A percentile compares a stretch with the other conserved stretches of the same genome.
Conservation (phyloP, 2,888 invertebrate species). For the Phaonia tiefii region DNA sequence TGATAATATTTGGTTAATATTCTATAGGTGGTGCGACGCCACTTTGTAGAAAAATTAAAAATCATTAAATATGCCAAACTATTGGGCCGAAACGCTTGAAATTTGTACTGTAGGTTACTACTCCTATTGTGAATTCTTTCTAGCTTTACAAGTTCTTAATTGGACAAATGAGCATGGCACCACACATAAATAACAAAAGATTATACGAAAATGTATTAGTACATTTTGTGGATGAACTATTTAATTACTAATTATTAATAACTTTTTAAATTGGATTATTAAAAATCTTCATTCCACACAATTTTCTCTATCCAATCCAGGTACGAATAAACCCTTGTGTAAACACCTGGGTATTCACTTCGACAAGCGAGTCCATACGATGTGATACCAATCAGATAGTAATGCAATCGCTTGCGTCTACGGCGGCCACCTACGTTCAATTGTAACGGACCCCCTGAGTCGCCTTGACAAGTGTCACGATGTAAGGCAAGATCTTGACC, state of each 20-base stretch:
- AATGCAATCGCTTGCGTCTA: slow-evolving; percentile 70
- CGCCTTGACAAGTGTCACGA: slow-evolving; percentile 79
- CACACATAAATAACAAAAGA: neutral
- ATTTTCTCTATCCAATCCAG: slow-evolving; percentile 78
- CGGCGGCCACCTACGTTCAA: slow-evolving; percentile 73
- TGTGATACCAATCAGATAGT: slow-evolving; percentile 78
- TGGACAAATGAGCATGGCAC: no score
- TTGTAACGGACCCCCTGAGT: slow-evolving; percentile 79
- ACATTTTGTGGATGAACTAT: neutral
- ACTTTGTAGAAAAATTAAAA: no score
- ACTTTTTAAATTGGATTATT: neutral
- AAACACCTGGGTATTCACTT: slow-evolving; percentile 77
- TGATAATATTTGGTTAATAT: no score
- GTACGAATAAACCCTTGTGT: slow-evolving; percentile 75
- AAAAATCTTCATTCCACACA: slow-evolving; percentile 71
- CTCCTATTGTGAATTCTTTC: no score
- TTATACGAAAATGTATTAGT: neutral
- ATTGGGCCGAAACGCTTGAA: no score
- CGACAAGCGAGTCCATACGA: slow-evolving; percentile 78
- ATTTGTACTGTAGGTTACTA: no score
- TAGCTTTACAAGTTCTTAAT: no score
- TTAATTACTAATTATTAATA: neutral
- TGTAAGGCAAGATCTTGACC: slow-evolving; percentile 75
- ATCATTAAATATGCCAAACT: no score
- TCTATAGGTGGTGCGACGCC: no score